Evolutionary conservation across 2,113 vertebrate genomes (phyloP), one percentile per base, ranked within the genome.

Genomic region (Gymnarchus niloticus): DNA sequence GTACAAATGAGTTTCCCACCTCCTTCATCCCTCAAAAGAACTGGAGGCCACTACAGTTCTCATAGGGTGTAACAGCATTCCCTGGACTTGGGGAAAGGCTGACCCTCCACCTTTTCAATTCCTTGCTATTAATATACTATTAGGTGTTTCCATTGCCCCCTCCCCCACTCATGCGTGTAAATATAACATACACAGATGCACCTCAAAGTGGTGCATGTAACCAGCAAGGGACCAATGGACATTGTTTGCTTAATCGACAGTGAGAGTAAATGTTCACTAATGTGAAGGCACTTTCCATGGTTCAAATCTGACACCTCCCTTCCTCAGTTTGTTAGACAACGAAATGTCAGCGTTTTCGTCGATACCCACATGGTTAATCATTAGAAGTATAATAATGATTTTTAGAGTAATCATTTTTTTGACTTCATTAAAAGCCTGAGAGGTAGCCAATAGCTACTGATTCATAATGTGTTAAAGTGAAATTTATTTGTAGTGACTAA

Each of bases 291-390:
- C 19, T 6, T 59, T 59, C 57, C 17, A 2, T 14, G 19, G 57
- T 77, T n/a, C 41, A 48, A 37, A 46, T 78, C 76, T 48, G 21
- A 48, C 44, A 48, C 76, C 76, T 48, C 19, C 3, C 76, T 12
- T 44, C 44, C 46, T 48, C 19, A 78, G 9, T 44, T 48, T n/a
- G 19, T 37, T 2, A 23, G 6, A 78, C 44, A n/a, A 41, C 23
- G 41, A 48, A 10, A 78, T 19, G n/a, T 48, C 8, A 78, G 76
- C 19, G 6, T n/a, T 48, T 78, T 78, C 37, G 2, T 23, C 3
- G 46, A 46, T n/a, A 78, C 33, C 73, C 73, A 46, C 73, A 78
- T 10, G 3, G 78, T 81, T 54, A 81, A 52, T 81, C 49, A 81
- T 81, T 78, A 81, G 52, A 9, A 33, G 49, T 23, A n/a, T 54